Conservation (phyloP, 64 coral and sea anemone genomes). For the Pocillopora verrucosa region DNA sequence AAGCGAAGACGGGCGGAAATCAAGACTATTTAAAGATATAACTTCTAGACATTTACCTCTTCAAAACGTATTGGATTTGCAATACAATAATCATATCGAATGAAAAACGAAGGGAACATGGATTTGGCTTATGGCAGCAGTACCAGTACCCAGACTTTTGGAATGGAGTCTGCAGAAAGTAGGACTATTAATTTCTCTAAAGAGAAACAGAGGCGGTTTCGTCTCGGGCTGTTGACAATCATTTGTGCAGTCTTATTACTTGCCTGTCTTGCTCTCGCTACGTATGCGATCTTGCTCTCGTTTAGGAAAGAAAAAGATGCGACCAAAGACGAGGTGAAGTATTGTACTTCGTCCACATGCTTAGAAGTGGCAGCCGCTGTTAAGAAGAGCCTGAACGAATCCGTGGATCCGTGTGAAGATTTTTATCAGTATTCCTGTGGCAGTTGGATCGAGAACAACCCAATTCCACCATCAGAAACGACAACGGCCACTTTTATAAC, state of each 20-base stretch:
- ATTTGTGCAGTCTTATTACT: conserved; percentile 11
- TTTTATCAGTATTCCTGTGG: conserved; percentile 56
- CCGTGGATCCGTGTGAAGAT: conserved; percentile 41
- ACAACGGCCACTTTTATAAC: neutral
- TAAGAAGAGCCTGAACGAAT: conserved; percentile 41
- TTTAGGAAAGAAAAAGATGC: neutral
- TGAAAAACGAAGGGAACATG: neutral
- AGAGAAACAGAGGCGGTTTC: neutral
- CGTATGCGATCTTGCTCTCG: conserved; percentile 11
- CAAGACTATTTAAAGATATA: too few species aligned
- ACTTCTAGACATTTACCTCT: too few species aligned
- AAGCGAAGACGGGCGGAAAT: too few species aligned
- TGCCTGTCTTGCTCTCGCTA: conserved; percentile 11
- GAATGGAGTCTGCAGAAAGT: neutral
- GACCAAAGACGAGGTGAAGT: neutral
- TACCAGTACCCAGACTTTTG: conserved; percentile 20
- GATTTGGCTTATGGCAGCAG: neutral
- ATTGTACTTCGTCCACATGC: conserved; percentile 25
- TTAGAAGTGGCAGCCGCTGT: conserved; percentile 36
- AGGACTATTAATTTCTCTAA: neutral
- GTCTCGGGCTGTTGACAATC: neutral
- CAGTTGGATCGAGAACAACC: conserved; percentile 46
- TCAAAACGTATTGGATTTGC: too few species aligned
- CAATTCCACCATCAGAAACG: conserved; percentile 27
- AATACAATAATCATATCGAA: too few species aligned